Percentiles rank a stretch among this genome's conserved stretches.
These are phyloP conservation scores for Hesperia comma DNA, from an alignment of 2,888 invertebrate genomes.

Conservation along the genomic window DNA sequence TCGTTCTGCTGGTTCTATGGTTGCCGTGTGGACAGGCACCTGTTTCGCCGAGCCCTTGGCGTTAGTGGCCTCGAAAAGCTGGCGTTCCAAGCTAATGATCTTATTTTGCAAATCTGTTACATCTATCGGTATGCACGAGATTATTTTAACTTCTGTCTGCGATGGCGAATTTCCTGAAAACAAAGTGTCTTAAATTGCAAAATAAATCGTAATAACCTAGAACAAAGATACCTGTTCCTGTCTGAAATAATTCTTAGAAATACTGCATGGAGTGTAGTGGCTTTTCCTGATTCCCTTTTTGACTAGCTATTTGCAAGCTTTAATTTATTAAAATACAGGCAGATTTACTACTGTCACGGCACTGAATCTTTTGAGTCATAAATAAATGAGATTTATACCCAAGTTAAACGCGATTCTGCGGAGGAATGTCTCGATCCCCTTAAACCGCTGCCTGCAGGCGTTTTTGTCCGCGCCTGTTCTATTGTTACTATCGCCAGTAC, in stretches of 20 bases:
- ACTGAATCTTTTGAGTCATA: conserved; percentile 3
- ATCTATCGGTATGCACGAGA: conserved; percentile 78
- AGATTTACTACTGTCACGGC: too few species aligned
- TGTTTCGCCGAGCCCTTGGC: not conserved
- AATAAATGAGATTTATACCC: conserved; percentile 49
- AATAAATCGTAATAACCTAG: too few species aligned
- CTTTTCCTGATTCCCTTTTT: too few species aligned
- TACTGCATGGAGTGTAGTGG: too few species aligned
- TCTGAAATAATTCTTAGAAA: too few species aligned
- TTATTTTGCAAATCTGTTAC: conserved; percentile 75
- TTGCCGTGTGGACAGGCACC: conserved; percentile 14
- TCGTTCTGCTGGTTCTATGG: not conserved
- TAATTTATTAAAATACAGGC: too few species aligned
- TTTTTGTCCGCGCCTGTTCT: not conserved
- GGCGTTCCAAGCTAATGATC: conserved; percentile 62
- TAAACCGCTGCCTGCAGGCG: conserved; percentile 58
- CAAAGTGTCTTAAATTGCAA: not conserved
- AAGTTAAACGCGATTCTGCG: conserved; percentile 70
- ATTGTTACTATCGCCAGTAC: conserved; percentile 11
- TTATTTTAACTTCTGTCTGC: conserved; percentile 77
- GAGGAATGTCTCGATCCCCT: conserved; percentile 71
- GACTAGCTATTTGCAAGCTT: too few species aligned
- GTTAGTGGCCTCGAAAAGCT: conserved; percentile 52
- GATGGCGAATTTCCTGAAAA: conserved; percentile 72
- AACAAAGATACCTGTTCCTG: too few species aligned